phyloP scores from a whole-genome alignment of 2,888 invertebrate species.

The Phorcus lineatus region DNA sequence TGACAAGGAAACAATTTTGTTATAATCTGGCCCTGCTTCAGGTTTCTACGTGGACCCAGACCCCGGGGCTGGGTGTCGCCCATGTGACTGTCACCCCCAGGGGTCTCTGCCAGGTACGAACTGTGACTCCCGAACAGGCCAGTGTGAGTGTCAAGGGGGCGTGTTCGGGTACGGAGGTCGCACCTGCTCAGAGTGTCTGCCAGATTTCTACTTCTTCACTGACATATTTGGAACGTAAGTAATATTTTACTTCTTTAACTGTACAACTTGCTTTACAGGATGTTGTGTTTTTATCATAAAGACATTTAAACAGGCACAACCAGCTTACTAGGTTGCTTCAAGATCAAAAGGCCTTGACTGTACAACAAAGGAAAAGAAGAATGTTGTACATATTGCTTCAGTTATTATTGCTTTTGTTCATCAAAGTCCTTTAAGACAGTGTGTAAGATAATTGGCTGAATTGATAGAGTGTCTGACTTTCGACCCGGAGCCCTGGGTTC shows the following conservation, averaged over 20 bases:
- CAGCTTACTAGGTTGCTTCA: too few relatives aligned
- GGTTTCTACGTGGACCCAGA: conserved; percentile 53
- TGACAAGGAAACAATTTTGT: too few relatives aligned
- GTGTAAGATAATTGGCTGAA: too few relatives aligned
- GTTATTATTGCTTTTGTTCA: not conserved
- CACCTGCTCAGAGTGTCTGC: conserved; percentile 65
- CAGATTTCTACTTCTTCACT: conserved; percentile 57
- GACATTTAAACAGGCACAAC: not conserved
- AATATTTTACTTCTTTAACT: not conserved
- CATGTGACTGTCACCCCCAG: conserved; percentile 63
- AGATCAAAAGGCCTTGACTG: not conserved
- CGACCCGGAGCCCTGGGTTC: too few relatives aligned
- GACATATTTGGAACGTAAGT: conserved; percentile 51
- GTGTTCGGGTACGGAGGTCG: conserved; percentile 66
- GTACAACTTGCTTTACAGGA: not conserved
- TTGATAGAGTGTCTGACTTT: too few relatives aligned
- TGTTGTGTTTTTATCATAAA: not conserved
- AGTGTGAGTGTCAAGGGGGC: conserved; percentile 68
- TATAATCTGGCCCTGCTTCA: conserved; percentile 29
- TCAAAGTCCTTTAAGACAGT: too few relatives aligned
- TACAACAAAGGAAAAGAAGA: too few relatives aligned
- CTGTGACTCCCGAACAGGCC: conserved; percentile 69
- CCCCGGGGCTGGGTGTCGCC: conserved; percentile 65
- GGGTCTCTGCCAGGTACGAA: conserved; percentile 58
- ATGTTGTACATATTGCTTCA: too few relatives aligned